Base-by-base conservation (phyloP, 2,797 vertebrate species). In the Mus minutoides region DNA sequence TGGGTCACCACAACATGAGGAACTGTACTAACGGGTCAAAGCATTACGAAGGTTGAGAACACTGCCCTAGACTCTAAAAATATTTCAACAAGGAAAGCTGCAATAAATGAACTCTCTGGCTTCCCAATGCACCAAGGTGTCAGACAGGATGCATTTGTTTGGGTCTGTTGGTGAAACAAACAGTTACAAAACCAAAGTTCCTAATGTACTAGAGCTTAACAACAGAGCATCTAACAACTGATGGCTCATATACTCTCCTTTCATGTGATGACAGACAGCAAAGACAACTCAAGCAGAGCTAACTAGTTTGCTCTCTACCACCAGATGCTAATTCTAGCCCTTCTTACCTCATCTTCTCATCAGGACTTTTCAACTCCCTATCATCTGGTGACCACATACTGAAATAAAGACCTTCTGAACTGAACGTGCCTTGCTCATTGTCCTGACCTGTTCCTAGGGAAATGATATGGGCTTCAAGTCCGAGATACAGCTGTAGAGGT, bases 281-380 rank as follows among this genome's bases (percentile, higher is more conserved):
- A 91, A 64, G 80, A 54, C 75, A 73, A 64, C 26, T 24, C 40
- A 79, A 89, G 84, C 2, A 86, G 88, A 87, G 24, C 46, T 80
- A 56, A 85, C 77, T 46, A 17, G 37, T 46, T 91, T 92, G 75
- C 24, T 93, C 52, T 95, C 58, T 4, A 64, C 60, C 60, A 94
- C 76, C 89, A 64, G 67, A 75, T 24, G 43, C 52, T 73, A 34
- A 43, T n/a, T 76, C 88, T 62, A 90, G 46, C 3, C 69, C 37
- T 93, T 91, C 43, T 86, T 14, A 77, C 31, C 40, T 69, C 21
- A 71, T 73, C 34, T 12, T 60, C 40, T 43, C 29, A 43, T 16
- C 29, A 46, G 54, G 75, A 75, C 34, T 34, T 78, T 84, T 88
- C 24, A 80, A 14, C 58, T 73, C 34, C 83, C 88, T 92, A 79